Conservation (phyloP, 2,888 invertebrate species). For the Limnephilus auricula region DNA sequence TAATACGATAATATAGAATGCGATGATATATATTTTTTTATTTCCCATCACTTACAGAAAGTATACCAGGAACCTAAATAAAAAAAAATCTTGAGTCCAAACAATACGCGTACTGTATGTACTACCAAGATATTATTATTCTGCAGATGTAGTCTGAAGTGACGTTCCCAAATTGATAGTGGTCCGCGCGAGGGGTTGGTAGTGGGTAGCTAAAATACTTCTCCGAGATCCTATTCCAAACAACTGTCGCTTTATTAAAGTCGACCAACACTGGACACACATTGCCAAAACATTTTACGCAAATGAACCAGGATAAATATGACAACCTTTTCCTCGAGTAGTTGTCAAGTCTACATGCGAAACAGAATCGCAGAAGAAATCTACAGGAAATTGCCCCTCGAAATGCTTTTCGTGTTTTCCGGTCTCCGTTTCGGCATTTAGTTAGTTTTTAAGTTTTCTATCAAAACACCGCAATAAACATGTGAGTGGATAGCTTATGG, state of each 20-base stretch:
- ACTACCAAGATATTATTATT: background rate
- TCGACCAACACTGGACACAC: background rate
- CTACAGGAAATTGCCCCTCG: slow-evolving; percentile 23
- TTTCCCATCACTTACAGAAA: background rate
- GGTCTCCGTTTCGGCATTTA: background rate
- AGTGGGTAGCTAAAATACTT: background rate
- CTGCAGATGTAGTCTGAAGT: background rate
- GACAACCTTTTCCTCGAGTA: background rate
- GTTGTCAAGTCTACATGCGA: slow-evolving; percentile 13
- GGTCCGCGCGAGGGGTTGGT: background rate
- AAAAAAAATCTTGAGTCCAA: background rate
- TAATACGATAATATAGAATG: background rate
- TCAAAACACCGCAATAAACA: slow-evolving; percentile 39
- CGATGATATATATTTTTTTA: background rate
- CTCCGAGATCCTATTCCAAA: background rate
- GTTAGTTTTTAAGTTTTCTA: slow-evolving; percentile 13
- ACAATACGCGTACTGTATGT: background rate
- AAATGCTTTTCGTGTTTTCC: slow-evolving; percentile 26
- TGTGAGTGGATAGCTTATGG: background rate
- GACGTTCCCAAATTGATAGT: background rate
- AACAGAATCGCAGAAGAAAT: slow-evolving; percentile 14
- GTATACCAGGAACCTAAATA: background rate
- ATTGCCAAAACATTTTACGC: slow-evolving; percentile 10
- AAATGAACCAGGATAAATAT: background rate
- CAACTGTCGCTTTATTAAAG: background rate